phyloP scores from a whole-genome alignment of 2,113 vertebrate genomes.

The Panurus biarmicus region DNA sequence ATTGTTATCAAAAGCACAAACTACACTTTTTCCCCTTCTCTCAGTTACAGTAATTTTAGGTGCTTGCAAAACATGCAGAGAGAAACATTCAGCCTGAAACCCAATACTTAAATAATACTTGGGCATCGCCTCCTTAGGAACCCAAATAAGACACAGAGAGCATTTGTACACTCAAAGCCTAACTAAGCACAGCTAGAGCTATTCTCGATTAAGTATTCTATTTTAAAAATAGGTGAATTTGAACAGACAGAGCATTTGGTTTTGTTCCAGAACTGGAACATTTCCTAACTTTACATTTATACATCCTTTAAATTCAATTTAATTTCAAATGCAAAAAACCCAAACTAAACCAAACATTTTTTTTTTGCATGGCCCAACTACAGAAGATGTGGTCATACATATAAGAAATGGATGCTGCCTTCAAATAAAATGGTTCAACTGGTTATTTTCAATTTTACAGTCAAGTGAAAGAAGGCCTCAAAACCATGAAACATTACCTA shows the following conservation, averaged over 20 bases:
- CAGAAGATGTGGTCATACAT: neutral
- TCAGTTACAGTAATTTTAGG: constrained; percentile 44
- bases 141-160: neutral
- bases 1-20: constrained; percentile 47
- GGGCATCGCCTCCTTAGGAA: neutral
- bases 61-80: constrained; percentile 23
- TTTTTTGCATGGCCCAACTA: neutral
- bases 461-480: neutral
- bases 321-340: neutral
- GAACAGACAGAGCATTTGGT: neutral
- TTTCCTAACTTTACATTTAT: neutral
- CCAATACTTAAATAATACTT: neutral
- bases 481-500: neutral
- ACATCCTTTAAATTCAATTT: neutral
- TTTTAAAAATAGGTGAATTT: neutral
- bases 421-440: neutral
- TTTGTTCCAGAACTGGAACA: neutral
- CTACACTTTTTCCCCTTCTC: neutral
- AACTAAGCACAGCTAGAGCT: neutral
- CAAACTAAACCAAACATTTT: neutral
- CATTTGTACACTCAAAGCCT: neutral
- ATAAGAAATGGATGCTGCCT: neutral
- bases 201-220: neutral
- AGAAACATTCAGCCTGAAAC: constrained; percentile 28
- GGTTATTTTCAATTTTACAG: neutral